A percentile compares a stretch with the other conserved stretches of the same genome.
phyloP scores from a whole-genome alignment of 1,140 invertebrate genomes.

The Drosophila auraria region DNA sequence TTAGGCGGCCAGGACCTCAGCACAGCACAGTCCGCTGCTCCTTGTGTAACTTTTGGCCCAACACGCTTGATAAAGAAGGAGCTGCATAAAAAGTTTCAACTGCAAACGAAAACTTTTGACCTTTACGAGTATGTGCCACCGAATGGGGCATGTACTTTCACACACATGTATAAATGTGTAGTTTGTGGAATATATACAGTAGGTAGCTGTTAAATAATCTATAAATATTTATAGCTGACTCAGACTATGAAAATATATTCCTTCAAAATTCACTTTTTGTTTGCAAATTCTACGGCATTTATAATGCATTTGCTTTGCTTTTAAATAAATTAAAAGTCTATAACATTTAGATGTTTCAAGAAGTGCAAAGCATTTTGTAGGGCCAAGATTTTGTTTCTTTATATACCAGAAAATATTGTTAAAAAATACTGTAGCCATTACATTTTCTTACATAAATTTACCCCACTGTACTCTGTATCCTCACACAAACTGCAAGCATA shows the following conservation, averaged over 20 bases:
- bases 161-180: background rate
- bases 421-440: no score
- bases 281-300: background rate
- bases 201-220: background rate
- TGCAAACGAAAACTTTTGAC: slow-evolving; percentile 82
- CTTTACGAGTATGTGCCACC: slow-evolving; percentile 60
- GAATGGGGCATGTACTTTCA: slow-evolving; percentile 24
- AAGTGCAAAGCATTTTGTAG: no score
- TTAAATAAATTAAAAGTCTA: no score
- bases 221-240: background rate
- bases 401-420: no score
- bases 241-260: no score
- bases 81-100: slow-evolving; percentile 76
- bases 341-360: no score
- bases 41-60: slow-evolving; percentile 38
- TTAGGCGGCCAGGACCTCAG: slow-evolving; percentile 54
- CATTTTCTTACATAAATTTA: background rate
- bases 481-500: slow-evolving; percentile 1
- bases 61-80: slow-evolving; percentile 75
- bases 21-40: slow-evolving; percentile 14
- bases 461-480: slow-evolving; percentile 5
- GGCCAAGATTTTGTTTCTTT: no score
- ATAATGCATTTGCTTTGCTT: no score
- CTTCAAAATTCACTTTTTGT: no score
- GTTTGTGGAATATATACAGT: slow-evolving; percentile 1